Evolutionary conservation across 2,888 invertebrate genomes (phyloP).

Genomic region (Patella ulyssiponensis): DNA sequence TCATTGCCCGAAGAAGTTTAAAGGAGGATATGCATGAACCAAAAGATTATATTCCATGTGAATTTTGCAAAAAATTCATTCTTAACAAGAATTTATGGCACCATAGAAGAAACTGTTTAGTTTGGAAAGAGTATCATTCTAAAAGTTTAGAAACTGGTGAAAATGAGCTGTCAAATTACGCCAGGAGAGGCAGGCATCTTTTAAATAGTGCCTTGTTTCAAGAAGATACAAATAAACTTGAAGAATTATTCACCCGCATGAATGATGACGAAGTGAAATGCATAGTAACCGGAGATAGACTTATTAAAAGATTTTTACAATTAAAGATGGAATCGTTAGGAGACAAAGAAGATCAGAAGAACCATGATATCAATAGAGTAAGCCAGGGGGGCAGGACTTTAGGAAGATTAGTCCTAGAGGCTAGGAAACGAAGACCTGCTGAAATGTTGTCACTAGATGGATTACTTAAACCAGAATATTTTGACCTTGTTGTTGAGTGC

Average conservation of each 20-base stretch:
- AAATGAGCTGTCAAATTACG: not conserved
- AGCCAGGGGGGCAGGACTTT: constrained; percentile 1
- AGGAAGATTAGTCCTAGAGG: constrained; percentile 3
- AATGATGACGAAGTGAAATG: constrained; percentile 6
- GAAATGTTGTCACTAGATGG: not conserved
- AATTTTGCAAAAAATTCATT: not conserved
- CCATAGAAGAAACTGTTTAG: not conserved
- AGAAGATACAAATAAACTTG: not conserved
- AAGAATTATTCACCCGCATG: not conserved
- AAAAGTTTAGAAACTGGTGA: not conserved
- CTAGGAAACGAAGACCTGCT: constrained; percentile 1
- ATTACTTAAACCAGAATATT: not conserved
- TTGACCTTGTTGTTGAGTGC: constrained; percentile 6
- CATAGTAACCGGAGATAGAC: not conserved
- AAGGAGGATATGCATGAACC: constrained; percentile 3
- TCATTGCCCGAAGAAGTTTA: constrained; percentile 11
- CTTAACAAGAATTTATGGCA: not conserved
- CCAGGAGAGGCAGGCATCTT: constrained; percentile 3
- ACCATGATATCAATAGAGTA: not conserved
- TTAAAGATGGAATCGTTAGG: constrained; percentile 3
- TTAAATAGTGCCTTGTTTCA: not conserved
- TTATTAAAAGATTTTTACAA: not conserved
- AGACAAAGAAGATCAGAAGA: constrained; percentile 4
- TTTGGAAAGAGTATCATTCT: constrained; percentile 3
- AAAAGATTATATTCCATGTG: not conserved